Evolutionary conservation across 92 coral and sea anemone species (phyloP).

Genomic region (Epizoanthus scotinus): DNA sequence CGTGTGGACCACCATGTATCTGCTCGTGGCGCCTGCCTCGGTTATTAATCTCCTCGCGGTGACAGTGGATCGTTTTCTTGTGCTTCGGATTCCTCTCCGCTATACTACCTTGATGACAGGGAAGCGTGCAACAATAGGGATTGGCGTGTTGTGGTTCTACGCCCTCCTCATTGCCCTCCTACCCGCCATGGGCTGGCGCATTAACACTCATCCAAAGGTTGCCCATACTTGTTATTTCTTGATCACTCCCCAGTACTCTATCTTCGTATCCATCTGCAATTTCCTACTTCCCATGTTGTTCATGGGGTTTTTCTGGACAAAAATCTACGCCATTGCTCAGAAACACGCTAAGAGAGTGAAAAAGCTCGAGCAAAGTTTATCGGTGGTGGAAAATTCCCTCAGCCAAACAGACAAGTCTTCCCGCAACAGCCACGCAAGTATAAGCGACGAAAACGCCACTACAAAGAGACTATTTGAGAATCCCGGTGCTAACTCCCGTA

Average conservation of each 20-base stretch:
- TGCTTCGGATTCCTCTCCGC: slow-evolving; percentile 75
- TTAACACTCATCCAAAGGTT: background rate
- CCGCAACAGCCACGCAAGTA: slow-evolving; percentile 49
- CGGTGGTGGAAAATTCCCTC: slow-evolving; percentile 42
- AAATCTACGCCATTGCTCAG: slow-evolving; percentile 70
- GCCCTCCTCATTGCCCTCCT: slow-evolving; percentile 69
- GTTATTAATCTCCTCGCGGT: slow-evolving; percentile 86
- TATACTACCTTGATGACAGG: slow-evolving; percentile 82
- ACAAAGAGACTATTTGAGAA: slow-evolving; percentile 40
- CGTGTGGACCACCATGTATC: slow-evolving; percentile 73
- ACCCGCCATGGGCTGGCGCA: slow-evolving; percentile 74
- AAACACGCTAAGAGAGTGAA: slow-evolving; percentile 72
- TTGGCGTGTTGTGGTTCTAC: slow-evolving; percentile 67
- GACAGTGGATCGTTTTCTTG: slow-evolving; percentile 81
- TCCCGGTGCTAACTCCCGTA: slow-evolving; percentile 23
- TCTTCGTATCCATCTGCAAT: slow-evolving; percentile 60
- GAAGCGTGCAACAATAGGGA: slow-evolving; percentile 56
- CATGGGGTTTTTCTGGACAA: slow-evolving; percentile 76
- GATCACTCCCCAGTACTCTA: slow-evolving; percentile 45
- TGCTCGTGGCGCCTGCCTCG: slow-evolving; percentile 76
- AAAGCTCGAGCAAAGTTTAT: slow-evolving; percentile 75
- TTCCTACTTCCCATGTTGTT: slow-evolving; percentile 81
- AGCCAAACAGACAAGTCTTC: slow-evolving; percentile 77
- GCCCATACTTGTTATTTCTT: slow-evolving; percentile 37
- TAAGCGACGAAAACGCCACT: slow-evolving; percentile 40